phyloP scores from a whole-genome alignment of 2,797 vertebrate species.

The Nothura maculosa region DNA sequence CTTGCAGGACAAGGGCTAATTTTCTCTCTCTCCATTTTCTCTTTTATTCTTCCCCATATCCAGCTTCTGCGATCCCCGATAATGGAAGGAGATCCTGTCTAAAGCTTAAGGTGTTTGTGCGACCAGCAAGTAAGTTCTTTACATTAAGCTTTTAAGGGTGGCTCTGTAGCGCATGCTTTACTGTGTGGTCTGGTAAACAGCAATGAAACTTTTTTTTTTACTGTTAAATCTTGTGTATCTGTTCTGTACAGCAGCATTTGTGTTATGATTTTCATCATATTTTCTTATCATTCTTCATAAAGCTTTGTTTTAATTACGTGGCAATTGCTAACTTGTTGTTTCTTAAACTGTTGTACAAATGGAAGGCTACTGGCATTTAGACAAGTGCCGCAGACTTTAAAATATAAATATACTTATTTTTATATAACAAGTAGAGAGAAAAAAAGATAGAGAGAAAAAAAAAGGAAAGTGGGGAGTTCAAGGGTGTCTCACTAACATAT shows the following conservation, averaged over 20 bases:
- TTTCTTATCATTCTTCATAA: constrained; percentile 80
- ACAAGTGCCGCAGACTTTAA: constrained; percentile 73
- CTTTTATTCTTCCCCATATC: constrained; percentile 34
- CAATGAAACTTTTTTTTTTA: constrained; percentile 71
- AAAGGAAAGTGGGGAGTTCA: constrained; percentile 80
- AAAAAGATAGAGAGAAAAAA: constrained; percentile 63
- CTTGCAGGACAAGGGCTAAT: constrained; percentile 28
- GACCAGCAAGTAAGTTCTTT: constrained; percentile 95
- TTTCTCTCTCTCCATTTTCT: background rate
- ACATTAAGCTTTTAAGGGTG: constrained; percentile 59
- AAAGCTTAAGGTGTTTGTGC: constrained; percentile 98
- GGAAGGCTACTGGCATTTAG: constrained; percentile 72
- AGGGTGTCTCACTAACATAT: constrained; percentile 93
- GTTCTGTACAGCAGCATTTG: constrained; percentile 76
- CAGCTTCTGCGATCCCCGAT: constrained; percentile 95
- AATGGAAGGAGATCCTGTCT: constrained; percentile 96
- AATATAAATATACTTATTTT: constrained; percentile 37
- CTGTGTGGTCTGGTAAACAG: constrained; percentile 78
- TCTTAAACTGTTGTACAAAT: constrained; percentile 80
- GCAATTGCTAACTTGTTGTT: constrained; percentile 87
- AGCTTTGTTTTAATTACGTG: constrained; percentile 77
- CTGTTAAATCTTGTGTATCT: constrained; percentile 78
- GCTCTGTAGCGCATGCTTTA: constrained; percentile 76
- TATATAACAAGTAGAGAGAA: constrained; percentile 54
- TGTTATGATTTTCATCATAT: constrained; percentile 76